phyloP scores from a whole-genome alignment of 53 echinoderm and acorn worm species.

The Echinarachnius parma region DNA sequence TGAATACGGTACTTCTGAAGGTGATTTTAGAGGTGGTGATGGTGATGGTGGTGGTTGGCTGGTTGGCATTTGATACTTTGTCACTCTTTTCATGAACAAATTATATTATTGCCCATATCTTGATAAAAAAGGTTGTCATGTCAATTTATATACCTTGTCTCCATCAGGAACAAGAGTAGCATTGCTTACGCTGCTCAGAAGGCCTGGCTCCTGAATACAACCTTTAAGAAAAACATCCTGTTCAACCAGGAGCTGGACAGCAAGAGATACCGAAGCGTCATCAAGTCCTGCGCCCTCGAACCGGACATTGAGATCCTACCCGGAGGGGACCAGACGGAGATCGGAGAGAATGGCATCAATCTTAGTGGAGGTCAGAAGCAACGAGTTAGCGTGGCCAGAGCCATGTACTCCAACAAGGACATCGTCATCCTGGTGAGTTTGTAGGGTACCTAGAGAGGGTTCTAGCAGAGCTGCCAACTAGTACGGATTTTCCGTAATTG shows the following conservation, averaged over 20 bases:
- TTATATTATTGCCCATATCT: no score
- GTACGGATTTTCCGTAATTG: no score
- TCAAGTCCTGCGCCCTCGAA: constrained; percentile 60
- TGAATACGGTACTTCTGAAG: no score
- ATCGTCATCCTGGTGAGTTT: constrained; percentile 69
- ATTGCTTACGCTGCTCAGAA: constrained; percentile 43
- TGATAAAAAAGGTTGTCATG: no score
- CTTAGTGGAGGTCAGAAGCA: constrained; percentile 87
- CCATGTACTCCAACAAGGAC: constrained; percentile 68
- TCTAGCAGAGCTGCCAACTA: no score
- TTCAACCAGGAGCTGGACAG: constrained; percentile 16
- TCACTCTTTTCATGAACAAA: no score
- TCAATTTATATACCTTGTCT: no score
- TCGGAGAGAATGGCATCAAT: constrained; percentile 87
- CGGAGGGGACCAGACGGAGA: constrained; percentile 74
- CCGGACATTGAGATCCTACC: constrained; percentile 81
- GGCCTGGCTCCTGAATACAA: constrained; percentile 35
- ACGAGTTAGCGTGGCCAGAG: constrained; percentile 72
- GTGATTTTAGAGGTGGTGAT: no score
- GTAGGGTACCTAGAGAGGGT: not conserved
- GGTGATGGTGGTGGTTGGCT: no score
- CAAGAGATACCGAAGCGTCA: constrained; percentile 19
- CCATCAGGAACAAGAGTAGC: constrained; percentile 22
- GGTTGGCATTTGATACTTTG: no score
- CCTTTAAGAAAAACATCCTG: constrained; percentile 37